phyloP scores from a whole-genome alignment of 2,113 vertebrate genomes.

The Tragelaphus strepsiceros region DNA sequence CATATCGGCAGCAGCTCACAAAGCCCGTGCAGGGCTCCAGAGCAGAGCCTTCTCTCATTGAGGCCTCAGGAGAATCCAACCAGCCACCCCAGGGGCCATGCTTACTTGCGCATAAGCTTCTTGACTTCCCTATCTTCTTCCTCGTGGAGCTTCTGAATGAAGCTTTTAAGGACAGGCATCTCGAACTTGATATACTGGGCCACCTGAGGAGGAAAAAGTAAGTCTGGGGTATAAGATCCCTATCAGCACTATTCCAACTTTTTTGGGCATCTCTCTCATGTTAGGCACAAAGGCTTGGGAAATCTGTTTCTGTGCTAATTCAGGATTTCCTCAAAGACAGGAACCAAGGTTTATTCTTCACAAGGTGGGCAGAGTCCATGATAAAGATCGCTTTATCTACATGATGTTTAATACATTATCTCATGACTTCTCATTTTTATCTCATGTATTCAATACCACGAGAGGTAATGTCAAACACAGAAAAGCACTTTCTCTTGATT shows the following conservation, averaged over 20 bases:
- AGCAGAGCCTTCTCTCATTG: accelerated
- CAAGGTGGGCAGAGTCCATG: not conserved
- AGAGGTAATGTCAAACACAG: not conserved
- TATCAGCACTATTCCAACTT: not conserved
- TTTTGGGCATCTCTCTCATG: not conserved
- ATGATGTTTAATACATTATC: not conserved
- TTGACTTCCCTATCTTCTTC: constrained; percentile 95
- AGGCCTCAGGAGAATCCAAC: not conserved
- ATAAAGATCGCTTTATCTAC: not conserved
- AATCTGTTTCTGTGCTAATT: not conserved
- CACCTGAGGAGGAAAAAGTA: constrained; percentile 80
- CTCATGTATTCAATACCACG: not conserved
- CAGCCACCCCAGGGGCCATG: not conserved
- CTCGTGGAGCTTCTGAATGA: constrained; percentile 95
- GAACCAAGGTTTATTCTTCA: not conserved
- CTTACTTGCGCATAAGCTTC: constrained; percentile 92
- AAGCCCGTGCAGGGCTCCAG: accelerated
- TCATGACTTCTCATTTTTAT: not conserved
- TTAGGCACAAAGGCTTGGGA: not conserved
- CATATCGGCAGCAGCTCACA: accelerated
- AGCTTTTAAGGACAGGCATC: constrained; percentile 97
- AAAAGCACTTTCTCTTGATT: not conserved
- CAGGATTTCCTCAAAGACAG: not conserved
- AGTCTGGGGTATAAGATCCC: too few relatives aligned
- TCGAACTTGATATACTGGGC: constrained; percentile 99